Percentiles rank a stretch among this genome's conserved stretches.
Conservation (phyloP, 2,797 vertebrate genomes). For the Labroides dimidiatus region DNA sequence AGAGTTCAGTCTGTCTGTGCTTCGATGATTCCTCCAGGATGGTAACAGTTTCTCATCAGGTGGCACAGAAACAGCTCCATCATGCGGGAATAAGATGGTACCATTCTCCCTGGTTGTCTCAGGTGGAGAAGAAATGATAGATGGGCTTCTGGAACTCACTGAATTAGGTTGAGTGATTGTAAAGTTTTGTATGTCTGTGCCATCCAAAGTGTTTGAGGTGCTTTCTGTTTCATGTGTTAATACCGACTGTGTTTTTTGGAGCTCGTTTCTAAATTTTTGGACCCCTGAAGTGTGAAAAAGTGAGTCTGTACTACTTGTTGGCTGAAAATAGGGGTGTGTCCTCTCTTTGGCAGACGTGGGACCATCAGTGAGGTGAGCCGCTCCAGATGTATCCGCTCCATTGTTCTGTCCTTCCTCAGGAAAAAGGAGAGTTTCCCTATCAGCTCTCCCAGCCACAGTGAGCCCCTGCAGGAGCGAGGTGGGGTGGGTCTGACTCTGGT, state of each 20-base stretch:
- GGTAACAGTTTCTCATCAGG: conserved; percentile 4
- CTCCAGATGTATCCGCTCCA: conserved; percentile 84
- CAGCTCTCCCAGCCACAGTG: conserved; percentile 62
- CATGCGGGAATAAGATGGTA: not conserved
- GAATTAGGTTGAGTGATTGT: not conserved
- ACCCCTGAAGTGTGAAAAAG: conserved; percentile 12
- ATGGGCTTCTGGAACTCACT: conserved; percentile 3
- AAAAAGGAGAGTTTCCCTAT: conserved; percentile 79
- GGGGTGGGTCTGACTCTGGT: conserved; percentile 28
- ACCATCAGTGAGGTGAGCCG: conserved; percentile 47
- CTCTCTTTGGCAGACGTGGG: conserved; percentile 35
- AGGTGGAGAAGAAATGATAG: conserved; percentile 13
- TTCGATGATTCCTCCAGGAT: conserved; percentile 50
- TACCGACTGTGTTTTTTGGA: conserved; percentile 8
- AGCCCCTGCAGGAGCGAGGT: conserved; percentile 57
- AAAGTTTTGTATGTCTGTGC: conserved; percentile 9
- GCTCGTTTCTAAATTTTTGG: not conserved
- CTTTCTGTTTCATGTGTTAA: conserved; percentile 5
- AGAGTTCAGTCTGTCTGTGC: conserved; percentile 24
- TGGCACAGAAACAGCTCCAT: conserved; percentile 21
- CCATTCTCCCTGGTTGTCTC: conserved; percentile 28
- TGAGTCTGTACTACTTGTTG: conserved; percentile 17
- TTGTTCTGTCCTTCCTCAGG: conserved; percentile 86
- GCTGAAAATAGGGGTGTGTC: conserved; percentile 63
- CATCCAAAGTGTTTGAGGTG: not conserved